Base-by-base conservation (phyloP, 1,140 invertebrate genomes). In the Scaptomyza graminum region DNA sequence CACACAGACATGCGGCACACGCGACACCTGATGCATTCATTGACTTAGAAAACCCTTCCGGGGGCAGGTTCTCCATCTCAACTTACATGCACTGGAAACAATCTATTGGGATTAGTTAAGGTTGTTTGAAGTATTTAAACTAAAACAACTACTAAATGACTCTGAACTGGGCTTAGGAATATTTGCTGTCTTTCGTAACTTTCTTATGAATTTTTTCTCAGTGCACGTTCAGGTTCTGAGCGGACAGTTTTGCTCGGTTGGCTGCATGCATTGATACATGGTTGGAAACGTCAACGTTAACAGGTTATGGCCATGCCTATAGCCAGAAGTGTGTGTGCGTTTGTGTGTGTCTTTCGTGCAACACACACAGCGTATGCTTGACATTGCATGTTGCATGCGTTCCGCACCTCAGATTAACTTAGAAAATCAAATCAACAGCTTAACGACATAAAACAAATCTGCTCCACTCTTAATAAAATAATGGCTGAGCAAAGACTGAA, bases 31-130 rank as follows among this genome's bases (percentile, higher is more conserved):
- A 72, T 68, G 63, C 74, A 44, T 46, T 57, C 12, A 44, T 8
- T 31, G 68, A 15, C 47, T 50, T 60, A 47, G 44, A 22, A 74
- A 85, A 88, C 82, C 81, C 78, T 85, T 85, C 82, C 82, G 82
- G 82, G 82, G 82, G 71, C 82, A 87, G 72, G 82, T 85, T 85
- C 74, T 85, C 78, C 81, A 74, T 85, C 66, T 80, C 77, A 69
- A 28, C 34, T 83, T 83, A 76, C 79, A 41, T 41, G 5, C 37
- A 41, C 37, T 41, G 3, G n/a, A 41, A n/a, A 39, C 7, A 41
- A 41, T n/a, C 12, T 22, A 22, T 22, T 41, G 28, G 28, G 28
- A 7, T 31, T 6, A 31, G 28, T 31, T 31, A 31, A 31, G 28
- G 5, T 31, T 31, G 28, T 6, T 3, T 6, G 28, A 31, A 31